Conservation (phyloP, 2,113 vertebrate genomes). For the Eudyptes chrysolophus region DNA sequence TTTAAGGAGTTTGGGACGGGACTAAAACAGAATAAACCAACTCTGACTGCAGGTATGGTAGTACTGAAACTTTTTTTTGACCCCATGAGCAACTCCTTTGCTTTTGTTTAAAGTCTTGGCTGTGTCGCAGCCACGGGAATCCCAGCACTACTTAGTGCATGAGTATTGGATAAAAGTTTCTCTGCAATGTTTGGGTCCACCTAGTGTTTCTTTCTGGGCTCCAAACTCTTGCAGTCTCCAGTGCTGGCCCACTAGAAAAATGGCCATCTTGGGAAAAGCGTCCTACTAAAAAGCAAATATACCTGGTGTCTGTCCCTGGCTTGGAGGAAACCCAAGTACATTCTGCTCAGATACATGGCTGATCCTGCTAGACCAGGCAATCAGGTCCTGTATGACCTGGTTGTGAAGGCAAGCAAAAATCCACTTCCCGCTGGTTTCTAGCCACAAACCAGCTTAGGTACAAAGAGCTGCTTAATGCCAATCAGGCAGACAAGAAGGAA, state of each 20-base stretch:
- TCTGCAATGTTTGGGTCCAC: conserved; percentile 28
- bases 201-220: conserved; percentile 15
- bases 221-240: not conserved
- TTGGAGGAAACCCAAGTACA: not conserved
- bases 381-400: not conserved
- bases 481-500: not conserved
- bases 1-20: not conserved
- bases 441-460: not conserved
- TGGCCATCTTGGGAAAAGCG: not conserved
- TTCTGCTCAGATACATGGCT: not conserved
- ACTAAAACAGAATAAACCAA: not conserved
- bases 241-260: not conserved
- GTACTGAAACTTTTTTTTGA: not conserved
- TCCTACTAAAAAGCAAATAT: not conserved
- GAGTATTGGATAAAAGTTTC: not conserved
- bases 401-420: not conserved
- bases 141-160: not conserved
- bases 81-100: not conserved
- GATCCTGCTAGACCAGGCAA: not conserved
- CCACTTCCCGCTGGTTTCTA: not conserved
- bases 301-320: not conserved
- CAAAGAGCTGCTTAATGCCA: not conserved
- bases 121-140: not conserved
- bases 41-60: not conserved
- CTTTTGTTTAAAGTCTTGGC: not conserved